Evolutionary conservation across 2,113 vertebrate species (phyloP).

Genomic region (Zosterops borbonicus): DNA sequence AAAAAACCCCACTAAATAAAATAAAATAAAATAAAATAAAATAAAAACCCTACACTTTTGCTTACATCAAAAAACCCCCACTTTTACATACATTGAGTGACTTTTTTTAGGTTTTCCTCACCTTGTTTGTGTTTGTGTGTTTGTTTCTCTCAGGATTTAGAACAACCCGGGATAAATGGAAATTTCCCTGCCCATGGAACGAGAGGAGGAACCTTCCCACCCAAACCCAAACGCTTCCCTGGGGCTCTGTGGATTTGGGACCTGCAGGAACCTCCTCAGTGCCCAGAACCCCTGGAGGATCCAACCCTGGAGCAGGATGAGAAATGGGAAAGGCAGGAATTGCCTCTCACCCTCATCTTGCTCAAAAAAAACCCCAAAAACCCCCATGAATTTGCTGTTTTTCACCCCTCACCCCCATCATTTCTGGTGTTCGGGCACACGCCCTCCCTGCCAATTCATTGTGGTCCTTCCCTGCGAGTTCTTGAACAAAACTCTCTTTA

Average conservation of each 20-base stretch:
- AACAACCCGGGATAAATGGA: rapidly evolving
- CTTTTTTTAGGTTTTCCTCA: not conserved
- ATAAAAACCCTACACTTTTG: too few relatives aligned
- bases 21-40: too few relatives aligned
- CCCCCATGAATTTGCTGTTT: not conserved
- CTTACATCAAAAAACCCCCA: too few relatives aligned
- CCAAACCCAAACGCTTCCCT: not conserved
- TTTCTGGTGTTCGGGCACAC: not conserved
- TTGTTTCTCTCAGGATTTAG: not conserved
- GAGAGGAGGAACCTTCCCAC: not conserved
- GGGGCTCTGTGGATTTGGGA: rapidly evolving
- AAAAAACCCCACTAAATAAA: too few relatives aligned
- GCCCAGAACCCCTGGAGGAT: not conserved
- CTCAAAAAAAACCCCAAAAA: not conserved
- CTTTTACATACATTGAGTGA: not conserved
- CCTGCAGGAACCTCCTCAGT: rapidly evolving
- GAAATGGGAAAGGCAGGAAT: not conserved
- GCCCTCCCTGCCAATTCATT: not conserved
- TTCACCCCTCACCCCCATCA: not conserved
- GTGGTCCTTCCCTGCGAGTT: not conserved
- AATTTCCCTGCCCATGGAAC: not conserved
- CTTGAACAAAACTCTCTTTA: slow-evolving; percentile 1
- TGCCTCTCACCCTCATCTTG: rapidly evolving
- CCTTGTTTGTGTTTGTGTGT: not conserved
- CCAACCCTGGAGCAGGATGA: not conserved